Evolutionary conservation across 2,888 invertebrate genomes (phyloP), one percentile per base, ranked within the genome.

Genomic region (Pogonocherus hispidulus): DNA sequence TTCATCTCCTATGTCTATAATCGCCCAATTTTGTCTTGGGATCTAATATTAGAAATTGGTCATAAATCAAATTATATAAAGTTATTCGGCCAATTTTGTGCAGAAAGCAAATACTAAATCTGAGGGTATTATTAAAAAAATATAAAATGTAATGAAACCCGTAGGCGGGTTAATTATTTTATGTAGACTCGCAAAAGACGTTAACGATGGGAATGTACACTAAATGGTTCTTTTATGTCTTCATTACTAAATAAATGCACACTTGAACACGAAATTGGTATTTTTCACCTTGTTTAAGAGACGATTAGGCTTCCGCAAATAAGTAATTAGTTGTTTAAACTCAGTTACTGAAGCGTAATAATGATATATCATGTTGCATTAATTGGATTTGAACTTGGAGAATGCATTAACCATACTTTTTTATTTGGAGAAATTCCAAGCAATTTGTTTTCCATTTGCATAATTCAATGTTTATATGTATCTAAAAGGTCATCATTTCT

Each of bases 1-100:
- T n/a, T 41, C 37, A 11, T 6, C 41, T 41, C 41, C 52, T 18
- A 63, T 70, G 63, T 60, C 70, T 60, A 67, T 70, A 70, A 70
- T 70, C 63, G 64, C 56, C 18, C 57, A 18, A 70, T n/a, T n/a
- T n/a, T n/a, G n/a, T n/a, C n/a, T n/a, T n/a, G n/a, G n/a, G n/a
- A n/a, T n/a, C n/a, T n/a, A 70, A 62, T 70, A 70, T 67, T 67
- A 67, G 67, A 70, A 70, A 70, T 67, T 60, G 70, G 56, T 67
- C 63, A 70, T 70, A 70, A 70, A 66, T 70, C 70, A 70, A 70
- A 37, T 64, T 64, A 56, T 63, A 70, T 70, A 46, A 67, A 70
- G 70, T 70, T 70, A 70, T 70, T 70, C 60, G 32, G 64, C 60
- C 67, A 37, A 62, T 64, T 56, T 64, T 8, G 66, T 44, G 44